These are phyloP conservation scores for Pseudonaja textilis DNA, from an alignment of 2,113 vertebrate genomes.

Conservation along the genomic window DNA sequence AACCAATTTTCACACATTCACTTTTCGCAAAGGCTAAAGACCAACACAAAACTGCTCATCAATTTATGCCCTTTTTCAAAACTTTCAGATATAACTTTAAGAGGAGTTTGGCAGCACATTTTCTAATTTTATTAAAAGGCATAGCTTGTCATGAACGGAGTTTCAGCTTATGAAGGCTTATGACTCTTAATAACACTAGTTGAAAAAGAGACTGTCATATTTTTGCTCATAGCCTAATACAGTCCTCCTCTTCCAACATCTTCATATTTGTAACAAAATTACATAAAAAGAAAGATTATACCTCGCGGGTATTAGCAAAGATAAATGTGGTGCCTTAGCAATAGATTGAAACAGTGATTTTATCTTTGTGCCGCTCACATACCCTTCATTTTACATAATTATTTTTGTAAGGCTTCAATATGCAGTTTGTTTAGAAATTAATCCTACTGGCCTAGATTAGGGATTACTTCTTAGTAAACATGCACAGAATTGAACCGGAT, in stretches of 20 bases:
- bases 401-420: background rate
- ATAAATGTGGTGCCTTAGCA: background rate
- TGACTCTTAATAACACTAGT: background rate
- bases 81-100: background rate
- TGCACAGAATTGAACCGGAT: background rate
- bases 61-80: constrained; percentile 19
- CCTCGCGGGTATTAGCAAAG: background rate
- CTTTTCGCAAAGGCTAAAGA: constrained; percentile 6
- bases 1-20: constrained; percentile 28
- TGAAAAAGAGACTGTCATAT: background rate
- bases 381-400: background rate
- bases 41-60: constrained; percentile 31
- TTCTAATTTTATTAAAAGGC: background rate
- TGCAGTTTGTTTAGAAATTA: background rate
- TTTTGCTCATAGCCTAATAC: background rate
- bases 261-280: background rate
- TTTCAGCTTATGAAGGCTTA: background rate
- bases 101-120: background rate
- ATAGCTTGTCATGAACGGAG: background rate
- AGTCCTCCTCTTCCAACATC: background rate
- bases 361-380: background rate
- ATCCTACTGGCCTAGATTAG: background rate
- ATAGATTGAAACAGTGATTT: background rate
- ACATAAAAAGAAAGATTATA: background rate
- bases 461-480: background rate